A percentile compares a stretch with the other conserved stretches of the same genome.
These are phyloP conservation scores for Tenrec ecaudatus DNA, from an alignment of 2,113 vertebrate species.

Conservation along the genomic window DNA sequence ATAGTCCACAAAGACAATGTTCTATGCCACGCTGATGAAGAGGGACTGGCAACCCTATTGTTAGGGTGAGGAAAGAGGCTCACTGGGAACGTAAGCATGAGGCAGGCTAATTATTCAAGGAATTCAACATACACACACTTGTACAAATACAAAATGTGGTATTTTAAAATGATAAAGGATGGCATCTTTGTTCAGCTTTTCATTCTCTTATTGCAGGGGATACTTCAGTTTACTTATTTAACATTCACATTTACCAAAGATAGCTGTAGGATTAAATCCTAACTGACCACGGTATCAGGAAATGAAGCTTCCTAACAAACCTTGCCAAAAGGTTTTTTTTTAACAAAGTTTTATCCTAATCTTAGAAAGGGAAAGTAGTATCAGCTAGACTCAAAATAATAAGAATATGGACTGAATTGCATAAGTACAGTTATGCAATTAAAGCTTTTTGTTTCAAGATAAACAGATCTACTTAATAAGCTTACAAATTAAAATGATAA, in stretches of 20 bases:
- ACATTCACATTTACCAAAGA: conserved; percentile 44
- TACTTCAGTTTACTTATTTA: conserved; percentile 1
- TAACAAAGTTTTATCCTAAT: conserved; percentile 26
- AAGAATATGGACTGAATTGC: neutral
- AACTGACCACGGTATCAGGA: conserved; percentile 38
- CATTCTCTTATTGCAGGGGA: neutral
- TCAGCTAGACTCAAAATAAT: neutral
- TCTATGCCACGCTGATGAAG: neutral
- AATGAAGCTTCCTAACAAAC: conserved; percentile 49
- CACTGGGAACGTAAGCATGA: neutral
- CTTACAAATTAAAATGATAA: conserved; percentile 41
- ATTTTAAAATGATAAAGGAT: neutral
- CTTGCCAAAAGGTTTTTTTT: neutral
- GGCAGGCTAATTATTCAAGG: neutral
- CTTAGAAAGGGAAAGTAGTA: neutral
- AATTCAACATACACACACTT: neutral
- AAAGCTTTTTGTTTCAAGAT: conserved; percentile 1
- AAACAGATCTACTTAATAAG: conserved; percentile 30
- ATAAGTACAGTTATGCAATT: neutral
- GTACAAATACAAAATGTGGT: neutral
- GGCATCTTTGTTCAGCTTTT: neutral
- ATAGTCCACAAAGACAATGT: neutral
- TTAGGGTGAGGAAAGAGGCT: neutral
- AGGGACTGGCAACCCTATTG: neutral
- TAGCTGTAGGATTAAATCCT: neutral